Conservation (phyloP, 2,888 invertebrate species). For the Lissocephala sabroskyi region DNA sequence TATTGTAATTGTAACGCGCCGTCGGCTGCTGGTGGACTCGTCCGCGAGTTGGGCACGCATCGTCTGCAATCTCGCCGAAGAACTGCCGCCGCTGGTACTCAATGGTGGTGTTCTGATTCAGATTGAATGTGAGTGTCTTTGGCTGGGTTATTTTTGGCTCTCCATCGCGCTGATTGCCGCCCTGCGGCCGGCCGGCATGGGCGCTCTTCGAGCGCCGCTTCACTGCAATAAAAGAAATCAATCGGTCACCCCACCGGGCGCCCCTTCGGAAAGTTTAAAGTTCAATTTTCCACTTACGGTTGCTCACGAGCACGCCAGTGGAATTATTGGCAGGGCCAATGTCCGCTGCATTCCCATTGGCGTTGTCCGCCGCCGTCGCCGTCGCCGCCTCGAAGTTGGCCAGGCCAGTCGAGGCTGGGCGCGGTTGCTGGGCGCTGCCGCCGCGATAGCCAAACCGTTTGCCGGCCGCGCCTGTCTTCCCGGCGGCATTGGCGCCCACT, state of each 20-base stretch:
- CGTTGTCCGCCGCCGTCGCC: conserved; percentile 67
- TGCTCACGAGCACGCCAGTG: conserved; percentile 50
- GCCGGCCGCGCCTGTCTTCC: conserved; percentile 75
- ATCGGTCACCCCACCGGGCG: too few relatives aligned
- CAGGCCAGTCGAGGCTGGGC: conserved; percentile 75
- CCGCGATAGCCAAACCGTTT: conserved; percentile 87
- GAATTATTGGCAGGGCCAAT: conserved; percentile 70
- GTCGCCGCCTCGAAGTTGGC: conserved; percentile 66
- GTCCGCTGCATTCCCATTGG: conserved; percentile 72
- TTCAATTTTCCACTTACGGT: conserved; percentile 51
- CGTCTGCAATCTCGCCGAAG: conserved; percentile 61
- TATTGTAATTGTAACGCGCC: conserved; percentile 63
- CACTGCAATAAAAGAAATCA: conserved; percentile 45
- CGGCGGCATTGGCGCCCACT: conserved; percentile 63
- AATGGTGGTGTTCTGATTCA: conserved; percentile 72
- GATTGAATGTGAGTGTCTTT: conserved; percentile 67
- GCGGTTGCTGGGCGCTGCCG: conserved; percentile 67
- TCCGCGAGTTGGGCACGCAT: conserved; percentile 23
- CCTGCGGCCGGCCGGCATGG: conserved; percentile 66
- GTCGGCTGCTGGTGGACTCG: conserved; percentile 13
- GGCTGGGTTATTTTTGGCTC: conserved; percentile 69
- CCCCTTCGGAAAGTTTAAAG: conserved; percentile 1
- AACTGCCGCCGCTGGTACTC: conserved; percentile 69
- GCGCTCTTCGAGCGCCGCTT: conserved; percentile 73
- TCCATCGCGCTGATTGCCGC: conserved; percentile 5